Percentiles rank a stretch among this genome's conserved stretches.
These are phyloP conservation scores for Nemotelus pantherinus DNA, from an alignment of 2,888 invertebrate species.

Conservation along the genomic window DNA sequence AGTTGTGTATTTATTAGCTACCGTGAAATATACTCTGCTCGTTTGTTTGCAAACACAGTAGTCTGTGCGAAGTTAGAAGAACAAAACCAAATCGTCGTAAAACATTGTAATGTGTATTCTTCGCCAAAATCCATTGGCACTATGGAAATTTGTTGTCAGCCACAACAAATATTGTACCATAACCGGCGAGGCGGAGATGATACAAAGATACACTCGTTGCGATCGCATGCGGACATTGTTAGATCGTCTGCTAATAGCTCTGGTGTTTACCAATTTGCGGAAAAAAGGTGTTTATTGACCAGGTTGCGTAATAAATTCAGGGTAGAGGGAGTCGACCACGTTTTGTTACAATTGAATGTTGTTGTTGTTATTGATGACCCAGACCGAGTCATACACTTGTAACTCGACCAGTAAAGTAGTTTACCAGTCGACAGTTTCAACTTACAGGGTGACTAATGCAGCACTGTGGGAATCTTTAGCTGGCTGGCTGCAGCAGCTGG, in stretches of 20 bases:
- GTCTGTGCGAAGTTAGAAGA: too few relatives aligned
- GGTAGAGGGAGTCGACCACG: neutral
- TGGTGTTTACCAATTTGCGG: conserved; percentile 21
- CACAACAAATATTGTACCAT: conserved; percentile 5
- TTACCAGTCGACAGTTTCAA: conserved; percentile 4
- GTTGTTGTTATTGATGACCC: too few relatives aligned
- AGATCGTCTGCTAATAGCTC: neutral
- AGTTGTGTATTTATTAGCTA: too few relatives aligned
- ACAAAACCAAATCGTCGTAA: neutral
- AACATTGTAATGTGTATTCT: conserved; percentile 14
- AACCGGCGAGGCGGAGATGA: neutral
- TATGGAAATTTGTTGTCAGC: conserved; percentile 19
- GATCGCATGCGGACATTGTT: neutral
- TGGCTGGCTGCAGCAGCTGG: neutral
- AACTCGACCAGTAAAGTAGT: neutral
- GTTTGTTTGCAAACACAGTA: too few relatives aligned
- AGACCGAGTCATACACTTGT: conserved; percentile 4
- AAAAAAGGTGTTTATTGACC: conserved; percentile 43
- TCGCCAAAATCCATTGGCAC: conserved; percentile 1
- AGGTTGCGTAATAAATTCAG: conserved; percentile 24
- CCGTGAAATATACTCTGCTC: too few relatives aligned
- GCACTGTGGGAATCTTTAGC: conserved; percentile 19
- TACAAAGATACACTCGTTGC: neutral
- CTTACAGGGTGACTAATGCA: conserved; percentile 32
- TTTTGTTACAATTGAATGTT: too few relatives aligned